Evolutionary conservation across 2,797 vertebrate genomes (phyloP).

Genomic region (Carapus acus): DNA sequence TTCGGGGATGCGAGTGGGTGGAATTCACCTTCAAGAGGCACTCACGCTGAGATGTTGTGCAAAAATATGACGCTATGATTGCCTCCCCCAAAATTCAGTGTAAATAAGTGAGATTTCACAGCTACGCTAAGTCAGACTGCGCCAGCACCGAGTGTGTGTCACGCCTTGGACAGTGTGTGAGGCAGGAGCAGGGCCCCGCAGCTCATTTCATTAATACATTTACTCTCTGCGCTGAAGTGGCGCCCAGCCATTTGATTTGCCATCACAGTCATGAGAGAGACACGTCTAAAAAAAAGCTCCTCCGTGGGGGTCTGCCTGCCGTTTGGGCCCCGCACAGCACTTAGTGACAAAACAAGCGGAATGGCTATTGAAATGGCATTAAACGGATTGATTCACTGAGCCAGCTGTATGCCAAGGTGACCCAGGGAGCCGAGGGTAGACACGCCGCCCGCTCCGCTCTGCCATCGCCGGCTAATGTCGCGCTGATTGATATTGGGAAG

Average conservation of each 20-base stretch:
- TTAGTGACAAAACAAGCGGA: slow-evolving; percentile 42
- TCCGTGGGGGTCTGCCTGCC: slow-evolving; percentile 14
- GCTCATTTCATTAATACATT: not conserved
- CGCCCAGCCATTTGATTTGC: slow-evolving; percentile 3
- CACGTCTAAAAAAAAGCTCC: slow-evolving; percentile 14
- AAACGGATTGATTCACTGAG: slow-evolving; percentile 53
- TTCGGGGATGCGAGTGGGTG: too few relatives aligned
- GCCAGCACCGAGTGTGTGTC: too few relatives aligned
- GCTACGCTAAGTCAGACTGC: too few relatives aligned
- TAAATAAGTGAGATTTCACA: too few relatives aligned
- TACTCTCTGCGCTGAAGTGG: not conserved
- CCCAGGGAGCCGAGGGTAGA: slow-evolving; percentile 47
- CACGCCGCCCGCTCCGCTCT: slow-evolving; percentile 38
- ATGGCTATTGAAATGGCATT: slow-evolving; percentile 58
- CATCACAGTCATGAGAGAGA: slow-evolving; percentile 12
- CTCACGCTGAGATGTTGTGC: not conserved
- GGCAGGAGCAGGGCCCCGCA: not conserved
- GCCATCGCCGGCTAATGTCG: slow-evolving; percentile 35
- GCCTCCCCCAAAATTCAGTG: too few relatives aligned
- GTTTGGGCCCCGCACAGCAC: slow-evolving; percentile 15
- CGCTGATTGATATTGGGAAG: slow-evolving; percentile 53
- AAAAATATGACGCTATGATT: not conserved
- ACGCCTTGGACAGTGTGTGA: not conserved
- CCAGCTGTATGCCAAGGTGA: slow-evolving; percentile 59
- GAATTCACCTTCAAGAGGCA: not conserved